Evolutionary conservation across 2,888 invertebrate genomes (phyloP).

Genomic region (Drosophila siamana): DNA sequence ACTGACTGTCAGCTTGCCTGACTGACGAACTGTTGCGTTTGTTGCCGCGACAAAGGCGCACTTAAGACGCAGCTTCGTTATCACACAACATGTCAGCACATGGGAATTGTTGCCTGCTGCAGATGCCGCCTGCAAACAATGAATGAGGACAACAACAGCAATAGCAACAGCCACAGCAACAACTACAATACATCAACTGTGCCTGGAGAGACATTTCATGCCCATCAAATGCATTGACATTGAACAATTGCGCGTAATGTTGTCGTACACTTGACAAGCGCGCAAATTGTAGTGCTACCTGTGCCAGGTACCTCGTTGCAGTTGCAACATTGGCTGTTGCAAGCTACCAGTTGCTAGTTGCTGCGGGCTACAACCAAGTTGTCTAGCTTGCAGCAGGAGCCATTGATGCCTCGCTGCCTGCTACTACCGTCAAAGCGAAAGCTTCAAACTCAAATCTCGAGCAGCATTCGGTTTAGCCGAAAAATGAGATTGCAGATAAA

Average conservation of each 20-base stretch:
- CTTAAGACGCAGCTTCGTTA: constrained; percentile 67
- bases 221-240: constrained; percentile 81
- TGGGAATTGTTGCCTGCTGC: constrained; percentile 69
- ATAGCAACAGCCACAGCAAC: constrained; percentile 11
- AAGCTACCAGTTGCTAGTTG: constrained; percentile 7
- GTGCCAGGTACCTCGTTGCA: constrained; percentile 40
- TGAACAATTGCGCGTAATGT: constrained; percentile 82
- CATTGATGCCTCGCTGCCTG: no score
- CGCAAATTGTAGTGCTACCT: constrained; percentile 78
- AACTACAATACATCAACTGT: constrained; percentile 44
- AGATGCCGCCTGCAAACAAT: constrained; percentile 66
- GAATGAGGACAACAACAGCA: constrained; percentile 59
- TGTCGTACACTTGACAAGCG: constrained; percentile 82
- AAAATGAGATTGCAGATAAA: constrained; percentile 27
- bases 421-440: constrained; percentile 60
- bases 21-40: constrained; percentile 14
- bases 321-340: background rate
- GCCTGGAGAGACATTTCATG: constrained; percentile 70
- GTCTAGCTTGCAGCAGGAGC: no score
- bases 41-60: constrained; percentile 64
- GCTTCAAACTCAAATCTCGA: constrained; percentile 63
- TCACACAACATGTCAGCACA: constrained; percentile 79
- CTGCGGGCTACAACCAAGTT: constrained; percentile 2
- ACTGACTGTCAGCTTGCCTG: background rate
- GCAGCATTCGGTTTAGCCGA: constrained; percentile 64